Evolutionary conservation across 30 jellyfish, hydroid and myxozoan genomes (phyloP).

Genomic region (Sanderia malayensis): DNA sequence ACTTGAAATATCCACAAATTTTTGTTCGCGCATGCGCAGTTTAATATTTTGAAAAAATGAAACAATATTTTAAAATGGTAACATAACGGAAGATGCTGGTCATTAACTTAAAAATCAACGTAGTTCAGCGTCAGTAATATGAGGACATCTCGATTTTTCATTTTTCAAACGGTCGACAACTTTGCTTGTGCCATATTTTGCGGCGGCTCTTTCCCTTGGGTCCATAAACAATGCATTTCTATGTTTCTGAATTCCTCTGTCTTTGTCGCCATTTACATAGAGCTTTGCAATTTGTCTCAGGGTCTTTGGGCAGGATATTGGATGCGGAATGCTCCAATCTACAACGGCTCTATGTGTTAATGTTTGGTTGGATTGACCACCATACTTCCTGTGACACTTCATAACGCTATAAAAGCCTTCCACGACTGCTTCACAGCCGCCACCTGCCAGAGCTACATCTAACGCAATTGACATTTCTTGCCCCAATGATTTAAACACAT

Average conservation of each 20-base stretch:
- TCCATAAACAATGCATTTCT: background rate
- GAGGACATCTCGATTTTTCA: too few species aligned
- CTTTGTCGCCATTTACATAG: background rate
- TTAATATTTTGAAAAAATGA: too few species aligned
- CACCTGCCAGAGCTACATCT: conserved; percentile 16
- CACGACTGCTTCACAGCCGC: conserved; percentile 46
- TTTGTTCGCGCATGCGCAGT: too few species aligned
- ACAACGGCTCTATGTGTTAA: conserved; percentile 12
- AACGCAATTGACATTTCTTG: conserved; percentile 20
- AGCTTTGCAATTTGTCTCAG: background rate
- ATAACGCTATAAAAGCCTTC: conserved; percentile 19
- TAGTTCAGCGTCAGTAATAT: too few species aligned
- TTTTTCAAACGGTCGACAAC: conserved; percentile 22
- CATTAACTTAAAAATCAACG: too few species aligned
- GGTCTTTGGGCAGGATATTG: background rate
- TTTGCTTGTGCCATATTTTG: background rate
- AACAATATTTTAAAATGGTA: too few species aligned
- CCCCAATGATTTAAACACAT: conserved; percentile 9
- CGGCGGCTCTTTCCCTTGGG: background rate
- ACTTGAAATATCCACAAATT: too few species aligned
- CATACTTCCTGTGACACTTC: background rate
- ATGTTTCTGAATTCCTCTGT: background rate
- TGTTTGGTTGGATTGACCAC: background rate
- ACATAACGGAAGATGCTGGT: too few species aligned
- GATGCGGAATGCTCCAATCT: conserved; percentile 6